Evolutionary conservation across 2,888 invertebrate genomes (phyloP), one percentile per base, ranked within the genome.

Genomic region (Entomobrya proxima): DNA sequence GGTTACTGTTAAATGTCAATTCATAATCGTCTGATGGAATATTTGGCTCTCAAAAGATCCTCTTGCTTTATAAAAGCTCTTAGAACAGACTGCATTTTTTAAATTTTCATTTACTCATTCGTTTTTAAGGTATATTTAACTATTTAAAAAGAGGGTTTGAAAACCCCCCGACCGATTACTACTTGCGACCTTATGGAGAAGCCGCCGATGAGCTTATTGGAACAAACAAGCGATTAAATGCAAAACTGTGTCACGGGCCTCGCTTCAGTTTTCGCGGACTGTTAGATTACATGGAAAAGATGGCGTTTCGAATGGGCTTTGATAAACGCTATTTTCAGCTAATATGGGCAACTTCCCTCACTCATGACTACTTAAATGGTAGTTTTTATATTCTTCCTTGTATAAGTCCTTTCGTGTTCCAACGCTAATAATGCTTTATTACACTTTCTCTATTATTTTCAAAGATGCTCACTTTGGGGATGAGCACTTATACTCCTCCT

Each of bases 361-460:
- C 96, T 1, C 98, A 98, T 91, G 98, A 98, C 91, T 94, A 94
- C 91, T 93, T 97, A 78, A 97, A 96, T 91, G 94, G 95, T 90
- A 95, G 96, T 0, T n/a, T n/a, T n/a, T n/a, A n/a, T n/a, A n/a
- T n/a, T n/a, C n/a, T n/a, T n/a, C n/a, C n/a, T n/a, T n/a, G n/a
- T n/a, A n/a, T n/a, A n/a, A n/a, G n/a, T n/a, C n/a, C n/a, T n/a
- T n/a, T n/a, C n/a, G n/a, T n/a, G n/a, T n/a, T n/a, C n/a, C n/a
- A n/a, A n/a, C n/a, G n/a, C n/a, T n/a, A n/a, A n/a, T n/a, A n/a
- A n/a, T n/a, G n/a, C n/a, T n/a, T n/a, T n/a, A n/a, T n/a, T n/a
- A n/a, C n/a, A n/a, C n/a, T n/a, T n/a, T n/a, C n/a, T n/a, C n/a
- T n/a, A n/a, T n/a, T n/a, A n/a, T n/a, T n/a, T n/a, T n/a, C n/a